Evolutionary conservation across 2,113 vertebrate species (phyloP).

Genomic region (Aythya baeri): DNA sequence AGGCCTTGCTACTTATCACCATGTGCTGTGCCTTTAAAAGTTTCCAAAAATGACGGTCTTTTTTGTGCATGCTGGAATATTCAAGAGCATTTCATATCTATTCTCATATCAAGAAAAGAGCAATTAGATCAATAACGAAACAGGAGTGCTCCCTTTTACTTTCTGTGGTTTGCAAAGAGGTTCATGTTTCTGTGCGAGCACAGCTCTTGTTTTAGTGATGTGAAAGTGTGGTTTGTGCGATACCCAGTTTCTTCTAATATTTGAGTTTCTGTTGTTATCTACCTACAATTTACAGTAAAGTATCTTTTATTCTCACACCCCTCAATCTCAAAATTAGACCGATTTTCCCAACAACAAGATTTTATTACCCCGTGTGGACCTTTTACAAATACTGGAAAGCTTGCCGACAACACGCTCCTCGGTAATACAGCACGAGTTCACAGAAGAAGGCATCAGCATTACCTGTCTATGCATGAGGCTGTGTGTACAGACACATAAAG

Average conservation of each 20-base stretch:
- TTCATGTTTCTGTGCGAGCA: slow-evolving; percentile 77
- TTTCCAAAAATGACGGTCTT: slow-evolving; percentile 31
- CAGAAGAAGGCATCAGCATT: background rate
- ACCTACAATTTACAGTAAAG: slow-evolving; percentile 80
- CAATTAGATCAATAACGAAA: slow-evolving; percentile 76
- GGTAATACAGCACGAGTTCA: background rate
- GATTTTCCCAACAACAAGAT: slow-evolving; percentile 67
- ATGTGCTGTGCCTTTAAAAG: slow-evolving; percentile 11
- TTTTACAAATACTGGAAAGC: slow-evolving; percentile 49
- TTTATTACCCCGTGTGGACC: background rate
- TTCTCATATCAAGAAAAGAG: slow-evolving; percentile 78
- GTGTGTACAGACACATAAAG: background rate
- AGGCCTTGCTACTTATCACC: background rate
- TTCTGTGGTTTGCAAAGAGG: slow-evolving; percentile 79
- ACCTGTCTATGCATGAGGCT: background rate
- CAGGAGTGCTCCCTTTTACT: slow-evolving; percentile 76
- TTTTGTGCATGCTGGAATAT: slow-evolving; percentile 42
- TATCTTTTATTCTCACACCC: slow-evolving; percentile 65
- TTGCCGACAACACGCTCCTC: background rate
- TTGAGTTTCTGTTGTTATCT: slow-evolving; percentile 76
- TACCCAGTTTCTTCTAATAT: slow-evolving; percentile 77
- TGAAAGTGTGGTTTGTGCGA: slow-evolving; percentile 79
- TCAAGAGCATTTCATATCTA: slow-evolving; percentile 68
- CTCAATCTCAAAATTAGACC: slow-evolving; percentile 74
- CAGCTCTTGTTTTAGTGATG: slow-evolving; percentile 80